Evolutionary conservation across 92 coral and sea anemone genomes (phyloP), one percentile per base, ranked within the genome.

Genomic region (Pocillopora grandis): DNA sequence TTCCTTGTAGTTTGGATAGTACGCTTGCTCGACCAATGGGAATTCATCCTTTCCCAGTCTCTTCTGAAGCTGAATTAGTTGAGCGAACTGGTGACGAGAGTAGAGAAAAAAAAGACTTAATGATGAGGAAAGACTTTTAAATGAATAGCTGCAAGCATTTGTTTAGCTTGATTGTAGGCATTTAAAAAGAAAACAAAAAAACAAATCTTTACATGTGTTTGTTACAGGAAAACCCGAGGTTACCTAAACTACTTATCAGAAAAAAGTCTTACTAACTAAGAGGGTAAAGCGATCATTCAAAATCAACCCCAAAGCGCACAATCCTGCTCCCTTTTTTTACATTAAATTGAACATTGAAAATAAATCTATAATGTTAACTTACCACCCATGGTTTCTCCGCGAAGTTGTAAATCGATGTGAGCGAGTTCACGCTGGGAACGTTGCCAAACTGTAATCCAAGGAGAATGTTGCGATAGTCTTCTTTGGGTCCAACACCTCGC

Each of bases 381-480:
- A 96, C 99, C 95, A 94, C 95, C 98, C 99, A 96, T 0, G 99
- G 99, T 62, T 96, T 96, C 85, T 96, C 99, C 11, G 98, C 95
- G 55, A 94, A 96, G 77, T 96, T 94, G 88, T 90, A 96, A 52
- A 96, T 90, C 1, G 99, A 94, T 23, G 85, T 85, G 13, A 96
- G 92, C 33, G 99, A 96, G 93, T 96, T 96, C 12, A 96, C 76
- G 72, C 99, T 90, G 1, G 99, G 98, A 12, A 96, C 95, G 81
- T 92, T 92, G 64, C 99, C 99, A 86, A 92, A 96, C 92, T 94
- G 95, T 56, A 96, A 42, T 15, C 99, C 99, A 48, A 96, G 90
- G 49, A 96, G 84, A 63, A 96, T 80, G 74, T 80, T 90, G 20
- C 99, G 84, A 82, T 93, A 91, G 88, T 96, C 99, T 71, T 96